A percentile compares a stretch with the other conserved stretches of the same genome.
phyloP scores from a whole-genome alignment of 2,113 vertebrate genomes.

The Tricholaema leucomelas region DNA sequence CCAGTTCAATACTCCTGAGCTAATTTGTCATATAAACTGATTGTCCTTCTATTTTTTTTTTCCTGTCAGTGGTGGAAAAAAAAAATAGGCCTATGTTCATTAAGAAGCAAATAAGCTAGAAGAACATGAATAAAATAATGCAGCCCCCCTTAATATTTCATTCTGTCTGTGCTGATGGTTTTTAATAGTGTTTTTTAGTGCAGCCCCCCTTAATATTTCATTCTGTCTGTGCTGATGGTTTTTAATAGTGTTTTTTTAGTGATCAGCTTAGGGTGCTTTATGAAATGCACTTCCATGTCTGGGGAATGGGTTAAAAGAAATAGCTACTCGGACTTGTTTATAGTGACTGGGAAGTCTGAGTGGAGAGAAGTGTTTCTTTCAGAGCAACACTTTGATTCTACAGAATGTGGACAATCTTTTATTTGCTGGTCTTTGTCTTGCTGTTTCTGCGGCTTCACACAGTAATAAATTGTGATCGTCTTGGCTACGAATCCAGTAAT shows the following conservation, averaged over 20 bases:
- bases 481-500: not conserved
- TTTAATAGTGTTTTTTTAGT: not conserved
- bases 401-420: not conserved
- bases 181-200: not conserved
- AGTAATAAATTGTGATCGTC: not conserved
- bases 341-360: not conserved
- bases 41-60: not conserved
- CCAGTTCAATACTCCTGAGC: not conserved
- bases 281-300: not conserved
- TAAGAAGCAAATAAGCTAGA: not conserved
- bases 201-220: not conserved
- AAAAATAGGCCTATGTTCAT: rapidly evolving
- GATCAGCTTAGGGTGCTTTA: not conserved
- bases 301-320: not conserved
- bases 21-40: not conserved
- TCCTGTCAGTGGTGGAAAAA: not conserved
- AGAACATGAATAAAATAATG: not conserved
- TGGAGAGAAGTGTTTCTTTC: not conserved
- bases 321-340: rapidly evolving
- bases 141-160: not conserved
- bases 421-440: not conserved
- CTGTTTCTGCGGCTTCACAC: not conserved
- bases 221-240: rapidly evolving
- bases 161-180: rapidly evolving
- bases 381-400: not conserved